Evolutionary conservation across 2,113 vertebrate genomes (phyloP), one percentile per base, ranked within the genome.

Genomic region (Ellobius talpinus): DNA sequence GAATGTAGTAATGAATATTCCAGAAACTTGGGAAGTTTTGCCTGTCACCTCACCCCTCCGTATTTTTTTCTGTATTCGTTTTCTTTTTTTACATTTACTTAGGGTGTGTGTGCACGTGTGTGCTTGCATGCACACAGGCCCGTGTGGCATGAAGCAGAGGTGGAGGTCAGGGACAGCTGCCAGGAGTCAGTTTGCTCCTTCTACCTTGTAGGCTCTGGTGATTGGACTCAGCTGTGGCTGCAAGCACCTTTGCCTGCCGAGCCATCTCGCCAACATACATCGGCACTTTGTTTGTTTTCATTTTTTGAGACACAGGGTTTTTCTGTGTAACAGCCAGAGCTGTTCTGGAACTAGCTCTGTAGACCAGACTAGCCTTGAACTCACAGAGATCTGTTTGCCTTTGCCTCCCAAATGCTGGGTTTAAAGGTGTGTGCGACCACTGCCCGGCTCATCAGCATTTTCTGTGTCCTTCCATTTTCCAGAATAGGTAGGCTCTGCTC

Each of bases 41-140:
- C 21, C 19, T 23, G 2, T 65, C 26, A n/a, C 42, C 39, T 24
- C 47, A 33, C 29, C 79, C 36, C 68, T 42, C 10, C 66, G n/a
- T 5, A 17, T 2, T 4, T 90, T 33, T 70, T 36, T 21, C 66
- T 70, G 5, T 17, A 14, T 70, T 70, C 7, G 14, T 70, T 72
- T 72, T 68, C 66, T 68, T 33, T 33, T 76, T 84, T 85, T 31
- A 17, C 61, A 47, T 47, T 33, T 47, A 21, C 23, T 36, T 68
- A 33, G 14, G 17, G 63, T 21, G 31, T 8, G 17, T 23, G 42
- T 3, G 2, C 13, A 16, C 0, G 26, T 2, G 0, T 17, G 3
- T 36, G 42, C 42, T 33, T 50, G 6, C 42, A 29, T 50, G 19
- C 31, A 13, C 8, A 47, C 63, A 19, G 29, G 63, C 39, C 16